phyloP scores from a whole-genome alignment of 2,888 invertebrate genomes.

The Tetramorium bicarinatum region DNA sequence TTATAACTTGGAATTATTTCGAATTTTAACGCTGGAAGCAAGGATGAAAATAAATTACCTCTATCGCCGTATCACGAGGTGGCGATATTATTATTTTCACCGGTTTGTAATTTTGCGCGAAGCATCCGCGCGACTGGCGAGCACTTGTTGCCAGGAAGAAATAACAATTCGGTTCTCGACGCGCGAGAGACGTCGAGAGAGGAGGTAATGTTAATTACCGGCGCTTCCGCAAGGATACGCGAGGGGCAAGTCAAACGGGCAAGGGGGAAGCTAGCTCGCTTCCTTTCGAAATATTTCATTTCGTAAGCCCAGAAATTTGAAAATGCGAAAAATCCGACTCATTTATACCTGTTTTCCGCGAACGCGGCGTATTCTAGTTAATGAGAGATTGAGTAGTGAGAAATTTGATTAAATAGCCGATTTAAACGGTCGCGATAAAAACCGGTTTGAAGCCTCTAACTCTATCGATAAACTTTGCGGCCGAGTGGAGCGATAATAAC shows the following conservation, averaged over 20 bases:
- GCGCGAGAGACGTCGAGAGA: conserved; percentile 48
- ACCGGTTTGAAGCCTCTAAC: conserved; percentile 54
- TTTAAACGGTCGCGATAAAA: conserved; percentile 55
- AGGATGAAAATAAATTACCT: background rate
- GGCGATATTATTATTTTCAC: conserved; percentile 25
- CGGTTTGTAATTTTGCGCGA: conserved; percentile 17
- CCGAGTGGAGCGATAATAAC: conserved; percentile 57
- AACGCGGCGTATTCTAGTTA: conserved; percentile 41
- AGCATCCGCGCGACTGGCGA: conserved; percentile 9
- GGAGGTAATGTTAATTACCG: conserved; percentile 56
- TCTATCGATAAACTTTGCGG: conserved; percentile 55
- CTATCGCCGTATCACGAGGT: background rate
- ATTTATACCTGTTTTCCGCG: conserved; percentile 8
- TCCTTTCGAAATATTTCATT: conserved; percentile 64
- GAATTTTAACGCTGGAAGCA: background rate
- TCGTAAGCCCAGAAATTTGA: conserved; percentile 23
- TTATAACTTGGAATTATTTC: background rate
- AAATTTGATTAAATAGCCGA: conserved; percentile 52
- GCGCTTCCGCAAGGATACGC: conserved; percentile 59
- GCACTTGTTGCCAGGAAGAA: conserved; percentile 74
- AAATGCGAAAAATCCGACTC: conserved; percentile 32
- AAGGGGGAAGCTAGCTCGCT: conserved; percentile 27
- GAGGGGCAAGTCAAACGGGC: conserved; percentile 40
- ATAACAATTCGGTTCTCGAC: conserved; percentile 59
- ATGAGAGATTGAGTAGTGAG: conserved; percentile 51